Conservation (phyloP, 2,888 invertebrate genomes). For the Cephus spinipes region DNA sequence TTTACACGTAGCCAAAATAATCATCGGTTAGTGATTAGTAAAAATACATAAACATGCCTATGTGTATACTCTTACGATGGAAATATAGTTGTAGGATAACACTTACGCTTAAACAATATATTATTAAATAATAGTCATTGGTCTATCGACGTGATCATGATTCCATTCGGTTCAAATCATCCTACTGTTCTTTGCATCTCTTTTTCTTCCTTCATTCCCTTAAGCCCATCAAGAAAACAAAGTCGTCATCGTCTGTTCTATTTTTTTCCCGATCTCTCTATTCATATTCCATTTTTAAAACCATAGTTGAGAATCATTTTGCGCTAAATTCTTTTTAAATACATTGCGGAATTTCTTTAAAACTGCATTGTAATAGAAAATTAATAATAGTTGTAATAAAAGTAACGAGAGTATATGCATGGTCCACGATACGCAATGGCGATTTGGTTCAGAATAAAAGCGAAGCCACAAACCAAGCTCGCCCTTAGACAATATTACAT, state of each 20-base stretch:
- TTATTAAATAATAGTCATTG: conserved; percentile 62
- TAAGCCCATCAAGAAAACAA: neutral
- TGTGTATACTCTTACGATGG: conserved; percentile 36
- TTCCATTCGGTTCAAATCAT: conserved; percentile 22
- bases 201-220: neutral
- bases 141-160: conserved; percentile 58
- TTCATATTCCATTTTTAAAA: neutral
- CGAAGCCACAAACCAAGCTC: neutral
- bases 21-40: conserved; percentile 52
- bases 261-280: neutral
- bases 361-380: neutral
- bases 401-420: conserved; percentile 1
- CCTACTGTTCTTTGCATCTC: neutral
- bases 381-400: neutral
- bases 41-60: conserved; percentile 55
- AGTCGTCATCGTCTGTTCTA: too few species aligned
- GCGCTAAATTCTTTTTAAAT: neutral
- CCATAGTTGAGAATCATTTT: neutral
- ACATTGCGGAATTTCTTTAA: neutral
- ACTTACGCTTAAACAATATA: conserved; percentile 25
- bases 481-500: neutral
- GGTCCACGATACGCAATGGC: conserved; percentile 10
- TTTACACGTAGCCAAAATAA: conserved; percentile 57
- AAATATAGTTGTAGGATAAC: conserved; percentile 48
- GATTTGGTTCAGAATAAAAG: neutral